Percentiles rank a stretch among this genome's conserved stretches.
phyloP scores from a whole-genome alignment of 2,113 vertebrate genomes.

The Peromyscus leucopus region DNA sequence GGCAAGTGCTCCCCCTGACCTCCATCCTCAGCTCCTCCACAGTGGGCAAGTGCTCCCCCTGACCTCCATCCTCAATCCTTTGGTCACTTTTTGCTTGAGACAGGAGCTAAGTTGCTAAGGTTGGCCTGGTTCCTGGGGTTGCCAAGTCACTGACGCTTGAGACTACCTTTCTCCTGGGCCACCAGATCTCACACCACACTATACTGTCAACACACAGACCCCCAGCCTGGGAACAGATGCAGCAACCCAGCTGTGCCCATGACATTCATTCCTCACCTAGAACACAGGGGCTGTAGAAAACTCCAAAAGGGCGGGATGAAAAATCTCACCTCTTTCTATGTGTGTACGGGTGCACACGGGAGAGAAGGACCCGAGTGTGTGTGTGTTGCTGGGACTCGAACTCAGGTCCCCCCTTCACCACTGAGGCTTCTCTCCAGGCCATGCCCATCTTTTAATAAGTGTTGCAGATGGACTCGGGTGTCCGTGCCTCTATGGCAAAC shows the following conservation, averaged over 20 bases:
- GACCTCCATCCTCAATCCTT: too few relatives aligned
- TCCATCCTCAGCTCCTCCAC: too few relatives aligned
- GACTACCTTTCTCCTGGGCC: not conserved
- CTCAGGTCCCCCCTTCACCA: not conserved
- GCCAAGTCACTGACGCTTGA: too few relatives aligned
- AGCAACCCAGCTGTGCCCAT: not conserved
- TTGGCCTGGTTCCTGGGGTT: not conserved
- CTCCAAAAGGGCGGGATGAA: not conserved
- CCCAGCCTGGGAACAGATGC: fast-evolving
- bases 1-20: too few relatives aligned
- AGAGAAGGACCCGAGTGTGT: not conserved
- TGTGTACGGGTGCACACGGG: too few relatives aligned
- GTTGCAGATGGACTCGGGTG: not conserved
- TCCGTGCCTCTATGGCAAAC: too few relatives aligned
- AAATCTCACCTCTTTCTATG: not conserved
- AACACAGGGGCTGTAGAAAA: not conserved
- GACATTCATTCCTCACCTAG: not conserved
- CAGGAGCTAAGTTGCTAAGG: not conserved
- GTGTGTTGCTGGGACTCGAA: not conserved
- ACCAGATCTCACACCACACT: not conserved
- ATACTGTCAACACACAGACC: too few relatives aligned
- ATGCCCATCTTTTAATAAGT: too few relatives aligned
- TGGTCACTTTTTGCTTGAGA: too few relatives aligned
- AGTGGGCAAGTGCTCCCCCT: too few relatives aligned
- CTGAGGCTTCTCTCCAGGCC: not conserved